phyloP scores from a whole-genome alignment of 1,140 invertebrate species.

The Caenorhabditis elegans region WBcel235 BX284605.5:68001-68500 shows the following conservation, averaged over 20 bases:
- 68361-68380: neutral
- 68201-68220: constrained; percentile 79
- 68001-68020: constrained; percentile 54
- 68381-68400: constrained; percentile 27
- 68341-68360: constrained; percentile 42
- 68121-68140: constrained; percentile 86
- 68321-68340: constrained; percentile 56
- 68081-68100: constrained; percentile 89
- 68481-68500: constrained; percentile 85
- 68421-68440: constrained; percentile 75
- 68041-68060: constrained; percentile 77
- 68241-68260: neutral
- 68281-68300: constrained; percentile 60
- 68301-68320: constrained; percentile 54
- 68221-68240: constrained; percentile 76
- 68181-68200: constrained; percentile 96
- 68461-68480: constrained; percentile 84
- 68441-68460: constrained; percentile 76
- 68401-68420: constrained; percentile 72
- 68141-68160: constrained; percentile 85
- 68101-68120: constrained; percentile 85
- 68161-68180: constrained; percentile 77
- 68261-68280: constrained; percentile 70
- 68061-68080: constrained; percentile 74
- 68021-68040: constrained; percentile 70